Base-by-base conservation (phyloP, 1,140 invertebrate species). In the Heliothis virescens region DNA sequence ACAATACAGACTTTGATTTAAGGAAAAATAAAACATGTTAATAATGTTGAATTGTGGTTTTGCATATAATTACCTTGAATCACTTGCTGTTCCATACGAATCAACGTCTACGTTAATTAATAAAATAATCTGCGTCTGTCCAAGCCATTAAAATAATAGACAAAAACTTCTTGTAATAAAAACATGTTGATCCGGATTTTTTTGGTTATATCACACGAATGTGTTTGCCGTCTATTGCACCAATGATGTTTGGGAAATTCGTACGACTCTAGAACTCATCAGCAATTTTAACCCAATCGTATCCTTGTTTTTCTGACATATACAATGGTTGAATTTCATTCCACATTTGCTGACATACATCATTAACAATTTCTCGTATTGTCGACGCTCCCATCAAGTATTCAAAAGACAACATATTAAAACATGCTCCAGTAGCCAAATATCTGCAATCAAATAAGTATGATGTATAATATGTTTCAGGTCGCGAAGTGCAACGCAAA, bases 171-270 rank as follows among this genome's bases (percentile, higher is more conserved):
- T n/a, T n/a, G n/a, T n/a, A n/a, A n/a, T n/a, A n/a, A n/a, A n/a
- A n/a, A n/a, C n/a, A n/a, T n/a, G n/a, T n/a, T n/a, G n/a, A n/a
- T n/a, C n/a, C n/a, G n/a, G n/a, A n/a, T n/a, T n/a, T n/a, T n/a
- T n/a, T n/a, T n/a, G n/a, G n/a, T n/a, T n/a, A n/a, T n/a, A n/a
- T n/a, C n/a, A n/a, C n/a, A n/a, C n/a, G n/a, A n/a, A n/a, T n/a
- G n/a, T n/a, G n/a, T n/a, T n/a, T n/a, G n/a, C n/a, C n/a, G n/a
- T n/a, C n/a, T n/a, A n/a, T n/a, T n/a, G n/a, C n/a, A n/a, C n/a
- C n/a, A n/a, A n/a, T n/a, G n/a, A 92, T 94, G 77, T 94, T 91
- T 12, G 94, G 94, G 21, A 26, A 26, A 26, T 94, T 90, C 89
- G 91, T 95, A 65, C 85, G 84, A 83, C 83, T 16, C n/a, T 77